These are phyloP conservation scores for Esox lucius DNA, from an alignment of 2,797 vertebrate genomes.

Conservation along the genomic window DNA sequence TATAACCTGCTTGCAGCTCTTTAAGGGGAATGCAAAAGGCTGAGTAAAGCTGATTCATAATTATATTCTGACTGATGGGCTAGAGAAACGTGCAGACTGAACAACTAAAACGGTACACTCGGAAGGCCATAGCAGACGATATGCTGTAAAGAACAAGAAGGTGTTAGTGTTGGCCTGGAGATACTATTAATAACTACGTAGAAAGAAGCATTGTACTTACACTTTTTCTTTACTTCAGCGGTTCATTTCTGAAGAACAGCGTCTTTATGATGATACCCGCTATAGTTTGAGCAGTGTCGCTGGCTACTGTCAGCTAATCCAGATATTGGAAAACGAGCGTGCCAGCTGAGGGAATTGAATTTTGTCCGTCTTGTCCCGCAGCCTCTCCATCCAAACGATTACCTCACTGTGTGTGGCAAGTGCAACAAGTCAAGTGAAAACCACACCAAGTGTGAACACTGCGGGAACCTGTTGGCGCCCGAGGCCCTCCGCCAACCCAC, in stretches of 20 bases:
- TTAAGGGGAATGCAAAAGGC: too few species aligned
- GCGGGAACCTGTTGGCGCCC: constrained; percentile 67
- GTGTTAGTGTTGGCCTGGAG: background rate
- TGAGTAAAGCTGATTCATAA: too few species aligned
- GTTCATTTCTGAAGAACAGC: background rate
- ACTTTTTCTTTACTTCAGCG: background rate
- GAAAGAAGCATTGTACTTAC: background rate
- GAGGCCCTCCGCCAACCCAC: constrained; percentile 72
- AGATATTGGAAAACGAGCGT: background rate
- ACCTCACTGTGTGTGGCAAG: constrained; percentile 74
- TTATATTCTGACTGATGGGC: too few species aligned
- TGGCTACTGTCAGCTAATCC: background rate
- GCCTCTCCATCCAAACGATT: constrained; percentile 72
- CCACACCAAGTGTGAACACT: constrained; percentile 78
- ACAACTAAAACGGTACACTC: too few species aligned
- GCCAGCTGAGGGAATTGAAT: background rate
- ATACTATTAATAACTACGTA: background rate
- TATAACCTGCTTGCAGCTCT: too few species aligned
- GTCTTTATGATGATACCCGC: background rate
- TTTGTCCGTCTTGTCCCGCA: constrained; percentile 34
- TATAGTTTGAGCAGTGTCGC: background rate
- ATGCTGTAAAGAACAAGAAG: too few species aligned
- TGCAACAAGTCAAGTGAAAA: constrained; percentile 80
- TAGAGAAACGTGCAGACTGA: too few species aligned
- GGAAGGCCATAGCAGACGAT: too few species aligned